These are phyloP conservation scores for Todiramphus saurophagus DNA, from an alignment of 2,113 vertebrate species.

Conservation along the genomic window DNA sequence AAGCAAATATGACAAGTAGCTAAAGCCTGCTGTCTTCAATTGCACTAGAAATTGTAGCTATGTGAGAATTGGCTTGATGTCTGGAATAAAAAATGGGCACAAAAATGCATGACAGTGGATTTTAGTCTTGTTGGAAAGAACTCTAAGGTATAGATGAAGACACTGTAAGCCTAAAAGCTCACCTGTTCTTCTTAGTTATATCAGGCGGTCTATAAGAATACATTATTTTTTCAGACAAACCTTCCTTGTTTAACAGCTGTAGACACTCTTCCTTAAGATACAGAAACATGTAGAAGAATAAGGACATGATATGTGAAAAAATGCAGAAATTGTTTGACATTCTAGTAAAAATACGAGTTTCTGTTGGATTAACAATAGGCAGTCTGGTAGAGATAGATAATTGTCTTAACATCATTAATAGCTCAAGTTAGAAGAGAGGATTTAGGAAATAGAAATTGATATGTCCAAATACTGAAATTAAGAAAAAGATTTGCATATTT, in stretches of 20 bases:
- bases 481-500: constrained; percentile 42
- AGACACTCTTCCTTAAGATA: background rate
- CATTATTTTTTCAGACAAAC: background rate
- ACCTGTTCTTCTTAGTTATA: background rate
- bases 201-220: background rate
- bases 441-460: constrained; percentile 48
- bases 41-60: background rate
- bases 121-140: background rate
- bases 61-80: background rate
- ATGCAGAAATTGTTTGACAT: constrained; percentile 21
- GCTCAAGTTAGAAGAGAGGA: constrained; percentile 12
- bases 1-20: background rate
- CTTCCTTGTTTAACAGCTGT: background rate
- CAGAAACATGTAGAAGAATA: background rate
- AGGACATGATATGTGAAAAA: background rate
- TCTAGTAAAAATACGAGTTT: background rate
- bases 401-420: constrained; percentile 45
- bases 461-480: constrained; percentile 38
- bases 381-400: constrained; percentile 17
- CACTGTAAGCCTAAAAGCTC: background rate
- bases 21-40: background rate
- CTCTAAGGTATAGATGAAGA: background rate
- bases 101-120: background rate
- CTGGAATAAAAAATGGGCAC: background rate
- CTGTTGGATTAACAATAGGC: background rate